Conservation (phyloP, 2,113 vertebrate genomes). For the Oryzias curvinotus region DNA sequence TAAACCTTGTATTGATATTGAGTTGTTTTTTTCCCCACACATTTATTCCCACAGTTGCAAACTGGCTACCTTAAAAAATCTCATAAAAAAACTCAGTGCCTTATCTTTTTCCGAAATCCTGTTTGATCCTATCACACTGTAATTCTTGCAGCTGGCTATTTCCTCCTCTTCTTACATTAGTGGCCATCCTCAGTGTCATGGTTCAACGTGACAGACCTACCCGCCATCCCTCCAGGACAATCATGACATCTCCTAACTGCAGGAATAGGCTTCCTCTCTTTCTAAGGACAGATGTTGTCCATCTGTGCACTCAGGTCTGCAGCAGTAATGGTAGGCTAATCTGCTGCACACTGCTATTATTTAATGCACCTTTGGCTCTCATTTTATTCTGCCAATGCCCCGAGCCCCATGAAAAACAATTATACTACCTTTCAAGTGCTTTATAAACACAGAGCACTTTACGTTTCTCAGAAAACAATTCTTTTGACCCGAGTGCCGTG, state of each 20-base stretch:
- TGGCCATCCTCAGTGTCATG: conserved; percentile 71
- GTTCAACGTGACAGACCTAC: conserved; percentile 47
- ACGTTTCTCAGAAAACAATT: conserved; percentile 43
- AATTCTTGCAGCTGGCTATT: conserved; percentile 59
- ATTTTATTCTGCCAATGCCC: conserved; percentile 45
- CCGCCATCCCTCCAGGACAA: conserved; percentile 46
- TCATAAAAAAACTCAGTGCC: too few species aligned
- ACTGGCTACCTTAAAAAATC: conserved; percentile 13
- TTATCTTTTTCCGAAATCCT: conserved; percentile 5
- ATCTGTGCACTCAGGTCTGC: conserved; percentile 4
- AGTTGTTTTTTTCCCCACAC: background rate
- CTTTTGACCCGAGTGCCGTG: conserved; percentile 41
- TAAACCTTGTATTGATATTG: conserved; percentile 9
- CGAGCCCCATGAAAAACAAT: conserved; percentile 45
- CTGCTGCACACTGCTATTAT: conserved; percentile 31
- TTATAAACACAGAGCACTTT: conserved; percentile 56
- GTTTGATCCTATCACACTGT: conserved; percentile 66
- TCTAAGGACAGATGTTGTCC: conserved; percentile 15
- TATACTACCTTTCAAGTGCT: conserved; percentile 46
- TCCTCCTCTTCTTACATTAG: conserved; percentile 55
- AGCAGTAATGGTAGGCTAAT: conserved; percentile 33
- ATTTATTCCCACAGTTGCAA: conserved; percentile 30
- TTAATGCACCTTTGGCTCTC: conserved; percentile 47
- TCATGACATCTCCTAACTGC: conserved; percentile 50
- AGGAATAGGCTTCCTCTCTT: conserved; percentile 58